Evolutionary conservation across 1,140 invertebrate genomes (phyloP).

Genomic region (Muscidifurax raptorellus): DNA sequence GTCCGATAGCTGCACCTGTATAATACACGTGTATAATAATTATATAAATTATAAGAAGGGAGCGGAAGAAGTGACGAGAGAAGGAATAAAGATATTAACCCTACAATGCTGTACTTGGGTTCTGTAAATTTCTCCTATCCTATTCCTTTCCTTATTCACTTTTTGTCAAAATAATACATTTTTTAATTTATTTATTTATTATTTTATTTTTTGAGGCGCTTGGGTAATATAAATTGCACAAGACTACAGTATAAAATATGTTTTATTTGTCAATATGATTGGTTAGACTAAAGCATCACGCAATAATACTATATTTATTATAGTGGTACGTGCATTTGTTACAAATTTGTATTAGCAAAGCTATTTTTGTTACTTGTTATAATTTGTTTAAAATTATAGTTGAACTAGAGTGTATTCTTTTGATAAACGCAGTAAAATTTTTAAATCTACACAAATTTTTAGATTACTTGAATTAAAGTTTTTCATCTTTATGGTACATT

Average conservation of each 20-base stretch:
- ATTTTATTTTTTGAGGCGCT: slow-evolving; percentile 12
- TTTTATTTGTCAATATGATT: slow-evolving; percentile 7
- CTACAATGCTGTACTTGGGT: slow-evolving; percentile 25
- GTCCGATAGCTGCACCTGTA: slow-evolving; percentile 56
- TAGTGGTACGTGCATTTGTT: slow-evolving; percentile 1
- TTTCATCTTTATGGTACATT: no score
- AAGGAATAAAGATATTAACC: slow-evolving; percentile 41
- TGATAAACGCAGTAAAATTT: no score
- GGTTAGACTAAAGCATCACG: background rate
- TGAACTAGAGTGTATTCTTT: slow-evolving; percentile 14
- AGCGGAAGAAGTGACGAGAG: slow-evolving; percentile 1
- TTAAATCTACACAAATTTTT: no score
- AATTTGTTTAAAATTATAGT: slow-evolving; percentile 17
- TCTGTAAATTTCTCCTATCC: slow-evolving; percentile 21
- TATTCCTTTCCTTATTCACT: slow-evolving; percentile 30
- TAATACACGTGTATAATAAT: slow-evolving; percentile 54
- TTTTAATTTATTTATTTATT: no score
- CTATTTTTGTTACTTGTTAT: background rate
- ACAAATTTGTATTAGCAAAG: slow-evolving; percentile 5
- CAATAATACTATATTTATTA: background rate
- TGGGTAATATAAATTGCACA: slow-evolving; percentile 49
- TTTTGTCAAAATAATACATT: background rate
- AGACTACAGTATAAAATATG: slow-evolving; percentile 17
- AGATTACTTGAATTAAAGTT: no score
- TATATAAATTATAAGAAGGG: slow-evolving; percentile 49